Evolutionary conservation across 2,113 vertebrate genomes (phyloP).

Genomic region (Redunca redunca): DNA sequence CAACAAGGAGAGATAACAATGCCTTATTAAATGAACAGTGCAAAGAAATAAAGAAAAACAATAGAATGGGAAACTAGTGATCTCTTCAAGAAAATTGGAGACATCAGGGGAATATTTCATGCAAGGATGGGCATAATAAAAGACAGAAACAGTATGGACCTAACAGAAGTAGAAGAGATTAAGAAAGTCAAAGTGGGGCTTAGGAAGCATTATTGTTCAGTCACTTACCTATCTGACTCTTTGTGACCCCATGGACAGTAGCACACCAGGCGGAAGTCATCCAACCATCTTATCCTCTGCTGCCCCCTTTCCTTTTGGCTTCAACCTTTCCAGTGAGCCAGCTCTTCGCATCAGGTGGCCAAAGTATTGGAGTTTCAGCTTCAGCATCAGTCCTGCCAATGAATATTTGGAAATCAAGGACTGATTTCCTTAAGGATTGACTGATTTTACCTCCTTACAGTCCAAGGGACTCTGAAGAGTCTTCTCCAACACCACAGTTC

Average conservation of each 20-base stretch:
- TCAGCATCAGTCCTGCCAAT: background rate
- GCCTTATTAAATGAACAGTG: background rate
- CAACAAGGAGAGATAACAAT: background rate
- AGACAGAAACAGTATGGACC: background rate
- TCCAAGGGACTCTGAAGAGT: background rate
- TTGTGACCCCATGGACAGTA: background rate
- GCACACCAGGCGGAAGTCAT: background rate
- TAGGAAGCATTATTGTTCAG: background rate
- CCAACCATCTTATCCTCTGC: background rate
- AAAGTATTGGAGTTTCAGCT: background rate
- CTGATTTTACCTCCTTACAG: background rate
- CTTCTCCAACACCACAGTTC: background rate
- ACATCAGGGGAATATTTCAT: background rate
- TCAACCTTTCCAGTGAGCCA: background rate
- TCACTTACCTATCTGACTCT: background rate
- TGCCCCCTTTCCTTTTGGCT: background rate
- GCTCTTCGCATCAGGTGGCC: accelerated
- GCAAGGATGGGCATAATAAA: background rate
- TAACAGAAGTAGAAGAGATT: background rate
- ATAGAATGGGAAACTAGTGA: background rate
- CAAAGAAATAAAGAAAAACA: background rate
- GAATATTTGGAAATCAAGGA: background rate
- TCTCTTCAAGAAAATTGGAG: background rate
- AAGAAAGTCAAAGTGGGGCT: background rate
- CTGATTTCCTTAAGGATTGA: background rate